These are phyloP conservation scores for Zaprionus davidi DNA, from an alignment of 1,140 invertebrate species.

Conservation along the genomic window DNA sequence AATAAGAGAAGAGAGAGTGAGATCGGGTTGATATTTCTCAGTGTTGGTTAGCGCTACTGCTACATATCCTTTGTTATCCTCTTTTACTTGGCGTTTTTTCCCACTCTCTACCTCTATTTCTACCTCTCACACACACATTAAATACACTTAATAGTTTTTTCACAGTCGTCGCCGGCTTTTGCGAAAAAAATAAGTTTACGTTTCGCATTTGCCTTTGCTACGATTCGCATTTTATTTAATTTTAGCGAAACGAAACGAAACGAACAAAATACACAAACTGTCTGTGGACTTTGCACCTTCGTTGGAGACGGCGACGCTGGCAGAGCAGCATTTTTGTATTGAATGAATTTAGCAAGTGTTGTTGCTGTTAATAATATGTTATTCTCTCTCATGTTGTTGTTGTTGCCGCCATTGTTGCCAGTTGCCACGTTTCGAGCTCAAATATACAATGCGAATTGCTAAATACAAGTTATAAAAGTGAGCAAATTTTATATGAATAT, in stretches of 20 bases:
- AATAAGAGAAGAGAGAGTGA: no score
- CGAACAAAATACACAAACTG: slow-evolving; percentile 55
- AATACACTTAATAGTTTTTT: slow-evolving; percentile 17
- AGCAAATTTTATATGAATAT: slow-evolving; percentile 1
- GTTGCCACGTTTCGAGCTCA: slow-evolving; percentile 72
- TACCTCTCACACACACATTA: not conserved
- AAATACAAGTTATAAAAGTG: slow-evolving; percentile 17
- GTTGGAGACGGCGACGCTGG: slow-evolving; percentile 18
- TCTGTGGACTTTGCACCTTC: slow-evolving; percentile 74
- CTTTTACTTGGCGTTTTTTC: not conserved
- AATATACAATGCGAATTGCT: slow-evolving; percentile 31
- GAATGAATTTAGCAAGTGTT: slow-evolving; percentile 59
- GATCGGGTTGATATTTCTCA: no score
- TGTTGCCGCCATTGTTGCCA: slow-evolving; percentile 46
- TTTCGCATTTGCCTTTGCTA: slow-evolving; percentile 55
- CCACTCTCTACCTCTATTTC: not conserved
- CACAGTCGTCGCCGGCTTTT: slow-evolving; percentile 42
- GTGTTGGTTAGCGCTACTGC: no score
- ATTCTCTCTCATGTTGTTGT: slow-evolving; percentile 6
- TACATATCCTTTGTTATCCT: slow-evolving; percentile 46
- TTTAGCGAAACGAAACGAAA: slow-evolving; percentile 71
- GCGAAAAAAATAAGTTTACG: slow-evolving; percentile 61
- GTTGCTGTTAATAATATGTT: slow-evolving; percentile 15
- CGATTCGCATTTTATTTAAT: slow-evolving; percentile 73
- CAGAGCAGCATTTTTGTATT: slow-evolving; percentile 45